Evolutionary conservation across 2,888 invertebrate genomes (phyloP).

Genomic region (Himalopsyche kuldschensis): DNA sequence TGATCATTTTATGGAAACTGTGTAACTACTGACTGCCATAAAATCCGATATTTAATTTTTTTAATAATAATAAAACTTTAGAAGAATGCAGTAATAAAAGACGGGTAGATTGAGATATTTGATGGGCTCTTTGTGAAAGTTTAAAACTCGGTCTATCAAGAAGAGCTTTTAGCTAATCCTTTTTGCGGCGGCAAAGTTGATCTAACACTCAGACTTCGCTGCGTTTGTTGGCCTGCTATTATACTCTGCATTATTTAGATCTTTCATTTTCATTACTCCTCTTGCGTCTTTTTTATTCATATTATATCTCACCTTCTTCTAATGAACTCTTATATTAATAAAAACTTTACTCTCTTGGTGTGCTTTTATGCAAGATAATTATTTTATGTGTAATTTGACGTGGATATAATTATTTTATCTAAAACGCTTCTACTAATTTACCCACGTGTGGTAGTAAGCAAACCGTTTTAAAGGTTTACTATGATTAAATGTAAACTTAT

Average conservation of each 20-base stretch:
- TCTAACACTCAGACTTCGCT: slow-evolving; percentile 2
- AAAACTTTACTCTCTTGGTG: too few relatives aligned
- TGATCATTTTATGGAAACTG: too few relatives aligned
- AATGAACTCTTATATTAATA: background rate
- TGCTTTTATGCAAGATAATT: too few relatives aligned
- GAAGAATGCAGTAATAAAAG: background rate
- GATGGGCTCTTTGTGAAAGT: background rate
- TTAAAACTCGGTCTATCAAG: slow-evolving; percentile 31
- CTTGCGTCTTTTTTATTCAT: background rate
- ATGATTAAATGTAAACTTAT: too few relatives aligned
- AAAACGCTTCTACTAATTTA: too few relatives aligned
- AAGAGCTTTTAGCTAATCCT: slow-evolving; percentile 27
- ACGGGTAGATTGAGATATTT: background rate
- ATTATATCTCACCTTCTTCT: background rate
- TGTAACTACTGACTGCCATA: too few relatives aligned
- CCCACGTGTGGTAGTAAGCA: too few relatives aligned
- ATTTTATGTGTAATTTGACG: too few relatives aligned
- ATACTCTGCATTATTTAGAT: background rate
- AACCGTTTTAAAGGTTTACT: too few relatives aligned
- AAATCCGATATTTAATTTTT: background rate
- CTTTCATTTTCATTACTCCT: background rate
- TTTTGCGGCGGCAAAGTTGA: slow-evolving; percentile 22
- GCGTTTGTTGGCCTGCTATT: background rate
- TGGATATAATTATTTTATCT: too few relatives aligned
- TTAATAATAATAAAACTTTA: background rate